Conservation (phyloP, 2,888 invertebrate genomes). For the Lycaena phlaeas region DNA sequence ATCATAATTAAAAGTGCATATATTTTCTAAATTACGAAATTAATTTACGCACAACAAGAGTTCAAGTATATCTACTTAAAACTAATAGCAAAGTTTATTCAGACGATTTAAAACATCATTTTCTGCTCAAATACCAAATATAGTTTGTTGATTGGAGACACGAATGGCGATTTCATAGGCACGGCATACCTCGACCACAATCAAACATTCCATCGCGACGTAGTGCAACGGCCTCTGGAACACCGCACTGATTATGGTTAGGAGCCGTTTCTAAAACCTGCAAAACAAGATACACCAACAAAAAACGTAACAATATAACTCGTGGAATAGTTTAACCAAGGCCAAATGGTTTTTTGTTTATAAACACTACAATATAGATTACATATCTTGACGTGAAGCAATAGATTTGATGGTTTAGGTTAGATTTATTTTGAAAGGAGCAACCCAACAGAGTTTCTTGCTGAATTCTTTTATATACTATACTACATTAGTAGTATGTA, state of each 20-base stretch:
- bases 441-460: too few relatives aligned
- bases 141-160: slow-evolving; percentile 42
- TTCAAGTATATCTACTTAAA: too few relatives aligned
- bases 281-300: slow-evolving; percentile 3
- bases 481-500: too few relatives aligned
- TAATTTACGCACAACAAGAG: neutral
- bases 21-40: too few relatives aligned
- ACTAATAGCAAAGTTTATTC: too few relatives aligned
- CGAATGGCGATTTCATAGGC: slow-evolving; percentile 41
- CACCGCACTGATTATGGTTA: slow-evolving; percentile 35
- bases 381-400: neutral
- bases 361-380: neutral
- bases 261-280: slow-evolving; percentile 11
- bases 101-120: too few relatives aligned
- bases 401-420: too few relatives aligned
- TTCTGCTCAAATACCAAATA: slow-evolving; percentile 20
- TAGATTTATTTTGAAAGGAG: too few relatives aligned
- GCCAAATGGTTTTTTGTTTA: slow-evolving; percentile 2
- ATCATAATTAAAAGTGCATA: too few relatives aligned
- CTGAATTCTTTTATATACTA: too few relatives aligned
- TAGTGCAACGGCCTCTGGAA: slow-evolving; percentile 56
- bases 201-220: slow-evolving; percentile 58
- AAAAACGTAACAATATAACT: slow-evolving; percentile 3
- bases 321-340: neutral
- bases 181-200: slow-evolving; percentile 64